These are phyloP conservation scores for Podarcis muralis DNA, from an alignment of 2,113 vertebrate genomes.

Conservation along the genomic window DNA sequence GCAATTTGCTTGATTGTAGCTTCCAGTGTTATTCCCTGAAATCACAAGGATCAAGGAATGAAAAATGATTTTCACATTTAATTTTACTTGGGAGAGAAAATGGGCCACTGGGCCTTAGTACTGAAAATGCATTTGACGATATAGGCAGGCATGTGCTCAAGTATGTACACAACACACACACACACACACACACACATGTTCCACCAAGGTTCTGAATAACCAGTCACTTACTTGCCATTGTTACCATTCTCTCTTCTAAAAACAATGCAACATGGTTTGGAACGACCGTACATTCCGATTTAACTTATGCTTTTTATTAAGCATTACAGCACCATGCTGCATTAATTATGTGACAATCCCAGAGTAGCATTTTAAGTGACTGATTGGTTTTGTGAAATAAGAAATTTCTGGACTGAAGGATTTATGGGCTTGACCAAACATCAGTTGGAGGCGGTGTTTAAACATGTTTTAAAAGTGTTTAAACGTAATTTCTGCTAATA, in stretches of 20 bases:
- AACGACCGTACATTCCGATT: not conserved
- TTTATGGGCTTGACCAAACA: not conserved
- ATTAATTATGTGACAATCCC: not conserved
- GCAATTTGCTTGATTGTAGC: not conserved
- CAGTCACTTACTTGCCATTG: not conserved
- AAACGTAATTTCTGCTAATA: not conserved
- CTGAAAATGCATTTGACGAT: not conserved
- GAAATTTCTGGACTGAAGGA: not conserved
- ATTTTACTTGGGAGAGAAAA: not conserved
- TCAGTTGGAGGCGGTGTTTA: not conserved
- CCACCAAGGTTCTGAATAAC: not conserved
- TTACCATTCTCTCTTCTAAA: not conserved
- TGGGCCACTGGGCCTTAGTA: not conserved
- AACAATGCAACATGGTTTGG: not conserved
- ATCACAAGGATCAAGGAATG: not conserved
- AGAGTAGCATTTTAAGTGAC: not conserved
- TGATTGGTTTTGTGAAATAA: rapidly evolving
- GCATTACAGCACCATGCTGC: not conserved
- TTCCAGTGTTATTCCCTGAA: not conserved
- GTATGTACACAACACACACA: not conserved
- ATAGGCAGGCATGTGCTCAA: not conserved
- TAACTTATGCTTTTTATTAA: not conserved
- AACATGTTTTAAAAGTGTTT: not conserved
- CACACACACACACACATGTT: not conserved
- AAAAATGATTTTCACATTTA: not conserved